A percentile compares a stretch with the other conserved stretches of the same genome.
These are phyloP conservation scores for Oreochromis mossambicus DNA, from an alignment of 2,797 vertebrate species.

Conservation along the genomic window DNA sequence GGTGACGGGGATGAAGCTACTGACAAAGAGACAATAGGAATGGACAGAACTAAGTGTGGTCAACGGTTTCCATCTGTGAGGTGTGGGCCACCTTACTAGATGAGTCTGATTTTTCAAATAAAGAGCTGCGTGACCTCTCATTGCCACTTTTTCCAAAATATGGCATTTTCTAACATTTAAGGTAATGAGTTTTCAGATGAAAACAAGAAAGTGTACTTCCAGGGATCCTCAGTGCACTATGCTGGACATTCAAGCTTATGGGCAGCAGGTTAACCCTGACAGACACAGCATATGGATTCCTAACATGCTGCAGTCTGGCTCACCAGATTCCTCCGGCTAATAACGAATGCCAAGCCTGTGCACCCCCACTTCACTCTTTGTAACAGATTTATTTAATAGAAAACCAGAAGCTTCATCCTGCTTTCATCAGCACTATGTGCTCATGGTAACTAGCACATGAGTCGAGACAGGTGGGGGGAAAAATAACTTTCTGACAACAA, in stretches of 20 bases:
- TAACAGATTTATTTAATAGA: conserved; percentile 14
- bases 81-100: not conserved
- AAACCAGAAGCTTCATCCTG: conserved; percentile 15
- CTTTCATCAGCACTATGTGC: conserved; percentile 7
- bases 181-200: not conserved
- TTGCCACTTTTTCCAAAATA: not conserved
- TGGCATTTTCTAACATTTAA: not conserved
- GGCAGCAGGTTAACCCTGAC: conserved; percentile 4
- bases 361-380: not conserved
- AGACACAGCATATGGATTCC: conserved; percentile 41
- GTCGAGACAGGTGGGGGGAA: rapidly evolving
- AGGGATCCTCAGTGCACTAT: not conserved
- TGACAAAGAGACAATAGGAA: not conserved
- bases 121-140: not conserved
- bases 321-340: conserved; percentile 34
- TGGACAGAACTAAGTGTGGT: not conserved
- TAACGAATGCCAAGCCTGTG: conserved; percentile 27
- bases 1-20: not conserved
- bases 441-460: not conserved
- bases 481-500: not conserved
- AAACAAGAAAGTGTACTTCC: not conserved
- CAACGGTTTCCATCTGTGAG: not conserved
- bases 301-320: conserved; percentile 49
- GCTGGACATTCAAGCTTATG: not conserved
- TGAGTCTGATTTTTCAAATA: not conserved